These are phyloP conservation scores for Oreochromis grahami DNA, from an alignment of 2,797 vertebrate genomes.

Conservation along the genomic window DNA sequence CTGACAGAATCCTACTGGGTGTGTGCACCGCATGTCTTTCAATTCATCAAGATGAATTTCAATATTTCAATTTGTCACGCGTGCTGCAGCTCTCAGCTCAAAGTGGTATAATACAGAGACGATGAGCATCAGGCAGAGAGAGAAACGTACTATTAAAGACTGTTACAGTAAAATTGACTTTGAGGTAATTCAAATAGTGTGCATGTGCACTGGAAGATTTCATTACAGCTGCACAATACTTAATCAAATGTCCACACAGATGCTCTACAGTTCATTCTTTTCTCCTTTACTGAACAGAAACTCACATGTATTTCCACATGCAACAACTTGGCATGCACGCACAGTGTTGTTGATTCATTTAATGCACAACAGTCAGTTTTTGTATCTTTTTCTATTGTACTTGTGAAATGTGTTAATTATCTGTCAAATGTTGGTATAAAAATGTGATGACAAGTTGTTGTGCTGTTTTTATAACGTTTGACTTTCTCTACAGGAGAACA, in stretches of 20 bases:
- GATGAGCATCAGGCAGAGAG: constrained; percentile 3
- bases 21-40: constrained; percentile 13
- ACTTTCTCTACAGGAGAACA: not conserved
- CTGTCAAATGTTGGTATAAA: not conserved
- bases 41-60: constrained; percentile 45
- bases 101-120: not conserved
- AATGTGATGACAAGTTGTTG: not conserved
- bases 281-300: not conserved
- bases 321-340: not conserved
- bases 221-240: constrained; percentile 35
- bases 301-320: not conserved
- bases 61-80: constrained; percentile 53
- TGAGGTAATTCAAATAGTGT: not conserved
- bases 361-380: not conserved
- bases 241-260: constrained; percentile 22
- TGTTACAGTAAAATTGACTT: constrained; percentile 29
- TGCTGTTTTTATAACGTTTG: not conserved
- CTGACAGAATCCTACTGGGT: constrained; percentile 19
- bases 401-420: not conserved
- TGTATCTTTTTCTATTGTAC: not conserved
- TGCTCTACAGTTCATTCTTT: not conserved
- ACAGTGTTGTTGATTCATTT: not conserved
- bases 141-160: not conserved
- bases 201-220: not conserved
- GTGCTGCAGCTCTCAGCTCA: constrained; percentile 1